These are phyloP conservation scores for Nasonia oneida DNA, from an alignment of 2,888 invertebrate genomes.

Conservation along the genomic window DNA sequence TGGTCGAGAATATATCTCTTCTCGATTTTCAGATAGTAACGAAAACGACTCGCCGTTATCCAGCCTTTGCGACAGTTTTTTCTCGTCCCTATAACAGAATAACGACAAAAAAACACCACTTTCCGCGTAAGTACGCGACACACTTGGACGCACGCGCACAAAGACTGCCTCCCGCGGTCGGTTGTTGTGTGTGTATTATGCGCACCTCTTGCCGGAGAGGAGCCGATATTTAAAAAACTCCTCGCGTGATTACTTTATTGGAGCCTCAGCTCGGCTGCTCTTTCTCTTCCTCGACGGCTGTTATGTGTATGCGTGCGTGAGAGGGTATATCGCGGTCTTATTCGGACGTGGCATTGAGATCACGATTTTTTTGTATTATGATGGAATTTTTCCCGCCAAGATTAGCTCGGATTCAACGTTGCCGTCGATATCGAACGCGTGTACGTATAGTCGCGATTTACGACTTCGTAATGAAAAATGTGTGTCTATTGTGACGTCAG, in stretches of 20 bases:
- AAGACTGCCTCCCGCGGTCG: neutral
- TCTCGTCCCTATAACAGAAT: neutral
- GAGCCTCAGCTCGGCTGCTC: slow-evolving; percentile 43
- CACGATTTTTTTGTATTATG: neutral
- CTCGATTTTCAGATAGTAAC: no score
- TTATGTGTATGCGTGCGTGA: neutral
- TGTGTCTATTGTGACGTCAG: slow-evolving; percentile 37
- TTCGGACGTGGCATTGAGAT: neutral
- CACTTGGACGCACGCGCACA: slow-evolving; percentile 46
- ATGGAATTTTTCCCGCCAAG: neutral
- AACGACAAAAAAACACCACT: neutral
- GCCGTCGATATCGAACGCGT: neutral
- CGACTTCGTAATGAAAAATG: neutral
- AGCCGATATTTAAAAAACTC: slow-evolving; percentile 32
- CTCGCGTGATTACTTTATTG: slow-evolving; percentile 69
- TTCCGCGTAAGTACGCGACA: slow-evolving; percentile 38
- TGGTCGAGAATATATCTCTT: no score
- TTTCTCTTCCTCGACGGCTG: slow-evolving; percentile 49
- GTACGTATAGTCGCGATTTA: neutral
- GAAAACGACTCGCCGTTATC: no score
- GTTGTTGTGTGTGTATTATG: neutral
- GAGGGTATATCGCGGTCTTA: neutral
- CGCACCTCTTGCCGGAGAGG: neutral
- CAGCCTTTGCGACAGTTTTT: neutral
- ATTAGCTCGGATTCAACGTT: neutral